Percentiles rank a stretch among this genome's conserved stretches.
phyloP scores from a whole-genome alignment of 2,797 vertebrate genomes.

The Ispidina lecontei region DNA sequence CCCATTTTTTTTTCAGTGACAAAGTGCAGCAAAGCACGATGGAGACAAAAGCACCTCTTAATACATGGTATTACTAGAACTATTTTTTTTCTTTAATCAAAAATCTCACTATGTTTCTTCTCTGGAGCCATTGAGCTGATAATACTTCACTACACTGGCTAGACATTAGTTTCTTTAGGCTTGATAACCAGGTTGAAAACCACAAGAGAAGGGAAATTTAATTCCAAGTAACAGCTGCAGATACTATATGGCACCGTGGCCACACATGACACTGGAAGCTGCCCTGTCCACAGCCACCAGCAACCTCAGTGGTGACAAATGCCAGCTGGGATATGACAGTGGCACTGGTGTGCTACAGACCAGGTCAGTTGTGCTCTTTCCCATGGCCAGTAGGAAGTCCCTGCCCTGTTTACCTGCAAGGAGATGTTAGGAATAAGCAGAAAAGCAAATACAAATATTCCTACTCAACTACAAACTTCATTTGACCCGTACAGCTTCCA shows the following conservation, averaged over 20 bases:
- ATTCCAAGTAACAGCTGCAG: not conserved
- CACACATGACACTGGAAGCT: not conserved
- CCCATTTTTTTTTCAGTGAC: not conserved
- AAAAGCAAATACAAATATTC: not conserved
- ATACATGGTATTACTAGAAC: not conserved
- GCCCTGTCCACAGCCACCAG: rapidly evolving
- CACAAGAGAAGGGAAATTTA: not conserved
- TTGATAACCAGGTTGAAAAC: not conserved
- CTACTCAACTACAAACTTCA: not conserved
- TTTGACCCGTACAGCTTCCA: not conserved
- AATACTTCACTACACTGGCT: not conserved
- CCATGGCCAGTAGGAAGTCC: not conserved
- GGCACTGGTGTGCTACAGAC: not conserved
- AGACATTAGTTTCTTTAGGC: not conserved
- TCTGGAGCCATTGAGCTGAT: not conserved
- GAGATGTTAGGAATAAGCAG: not conserved
- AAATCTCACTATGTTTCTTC: not conserved
- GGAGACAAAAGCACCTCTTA: not conserved
- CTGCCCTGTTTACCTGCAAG: not conserved
- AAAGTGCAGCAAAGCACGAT: not conserved
- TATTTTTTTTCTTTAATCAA: not conserved
- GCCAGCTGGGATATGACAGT: not conserved
- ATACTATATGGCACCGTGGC: not conserved
- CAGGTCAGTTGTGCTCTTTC: not conserved
- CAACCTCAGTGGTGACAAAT: not conserved